A percentile compares a stretch with the other conserved stretches of the same genome.
Evolutionary conservation across 2,797 vertebrate genomes (phyloP).

Genomic region (Bucorvus abyssinicus): DNA sequence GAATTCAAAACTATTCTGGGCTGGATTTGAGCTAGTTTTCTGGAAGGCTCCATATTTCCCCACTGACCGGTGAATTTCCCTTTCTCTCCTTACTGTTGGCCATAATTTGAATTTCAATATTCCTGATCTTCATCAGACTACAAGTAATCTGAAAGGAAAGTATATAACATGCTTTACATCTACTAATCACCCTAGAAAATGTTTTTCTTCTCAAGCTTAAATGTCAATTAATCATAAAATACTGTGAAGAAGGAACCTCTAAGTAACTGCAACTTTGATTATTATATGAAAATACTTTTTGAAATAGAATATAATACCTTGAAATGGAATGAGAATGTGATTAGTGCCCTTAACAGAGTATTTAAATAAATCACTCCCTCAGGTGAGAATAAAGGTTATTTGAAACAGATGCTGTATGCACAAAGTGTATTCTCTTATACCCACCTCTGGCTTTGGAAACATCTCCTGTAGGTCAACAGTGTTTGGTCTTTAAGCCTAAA

Average conservation of each 20-base stretch:
- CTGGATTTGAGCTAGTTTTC: background rate
- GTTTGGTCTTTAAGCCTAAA: background rate
- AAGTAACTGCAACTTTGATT: slow-evolving; percentile 12
- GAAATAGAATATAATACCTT: background rate
- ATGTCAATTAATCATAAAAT: background rate
- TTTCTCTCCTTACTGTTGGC: background rate
- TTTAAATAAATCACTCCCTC: background rate
- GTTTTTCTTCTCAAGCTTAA: background rate
- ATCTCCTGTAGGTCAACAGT: background rate
- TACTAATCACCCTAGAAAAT: background rate
- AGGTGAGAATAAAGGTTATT: background rate
- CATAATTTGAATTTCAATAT: background rate
- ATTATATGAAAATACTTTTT: background rate
- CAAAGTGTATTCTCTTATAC: background rate
- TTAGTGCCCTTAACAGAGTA: background rate
- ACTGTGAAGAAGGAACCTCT: background rate
- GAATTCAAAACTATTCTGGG: background rate
- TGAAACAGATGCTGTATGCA: background rate
- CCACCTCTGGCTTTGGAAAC: background rate
- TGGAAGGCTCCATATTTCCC: background rate
- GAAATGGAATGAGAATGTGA: background rate
- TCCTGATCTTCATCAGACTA: background rate
- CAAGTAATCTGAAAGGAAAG: background rate
- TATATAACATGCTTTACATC: background rate
- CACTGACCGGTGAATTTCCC: background rate